Evolutionary conservation across 2,888 invertebrate species (phyloP).

Genomic region (Lithophane leautieri): DNA sequence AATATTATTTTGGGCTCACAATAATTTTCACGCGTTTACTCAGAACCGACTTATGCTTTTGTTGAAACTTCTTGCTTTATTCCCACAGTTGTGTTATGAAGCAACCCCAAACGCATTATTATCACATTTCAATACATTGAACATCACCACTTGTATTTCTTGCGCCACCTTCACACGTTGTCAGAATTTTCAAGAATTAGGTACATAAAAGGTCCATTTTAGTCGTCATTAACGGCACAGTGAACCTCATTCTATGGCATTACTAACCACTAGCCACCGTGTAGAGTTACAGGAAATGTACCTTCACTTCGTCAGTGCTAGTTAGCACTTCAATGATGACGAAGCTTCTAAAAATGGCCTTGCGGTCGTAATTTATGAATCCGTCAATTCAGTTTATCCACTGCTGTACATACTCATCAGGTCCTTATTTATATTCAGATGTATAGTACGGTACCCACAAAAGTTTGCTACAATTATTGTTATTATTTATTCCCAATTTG

Average conservation of each 20-base stretch:
- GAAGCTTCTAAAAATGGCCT: neutral
- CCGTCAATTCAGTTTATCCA: neutral
- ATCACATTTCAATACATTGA: conserved; percentile 67
- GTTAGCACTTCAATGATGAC: conserved; percentile 7
- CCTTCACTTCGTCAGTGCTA: neutral
- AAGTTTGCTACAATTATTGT: conserved; percentile 18
- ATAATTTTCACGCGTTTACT: conserved; percentile 87
- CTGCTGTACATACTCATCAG: neutral
- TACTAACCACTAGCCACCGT: neutral
- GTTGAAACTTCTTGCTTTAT: conserved; percentile 78
- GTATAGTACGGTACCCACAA: conserved; percentile 8
- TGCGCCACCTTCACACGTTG: conserved; percentile 18
- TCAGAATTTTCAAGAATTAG: conserved; percentile 37
- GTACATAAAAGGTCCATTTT: conserved; percentile 21
- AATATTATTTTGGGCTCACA: conserved; percentile 89
- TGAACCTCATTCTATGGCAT: conserved; percentile 23
- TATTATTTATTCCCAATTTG: conserved; percentile 26
- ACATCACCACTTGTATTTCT: conserved; percentile 49
- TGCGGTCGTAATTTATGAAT: conserved; percentile 1
- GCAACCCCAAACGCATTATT: conserved; percentile 67
- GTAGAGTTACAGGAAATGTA: conserved; percentile 10
- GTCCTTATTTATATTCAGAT: conserved; percentile 17
- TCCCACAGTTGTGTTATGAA: conserved; percentile 76
- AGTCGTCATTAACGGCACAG: conserved; percentile 20
- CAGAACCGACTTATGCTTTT: conserved; percentile 82